A percentile compares a stretch with the other conserved stretches of the same genome.
Conservation (phyloP, 2,113 vertebrate genomes). For the Ctenodactylus gundi region DNA sequence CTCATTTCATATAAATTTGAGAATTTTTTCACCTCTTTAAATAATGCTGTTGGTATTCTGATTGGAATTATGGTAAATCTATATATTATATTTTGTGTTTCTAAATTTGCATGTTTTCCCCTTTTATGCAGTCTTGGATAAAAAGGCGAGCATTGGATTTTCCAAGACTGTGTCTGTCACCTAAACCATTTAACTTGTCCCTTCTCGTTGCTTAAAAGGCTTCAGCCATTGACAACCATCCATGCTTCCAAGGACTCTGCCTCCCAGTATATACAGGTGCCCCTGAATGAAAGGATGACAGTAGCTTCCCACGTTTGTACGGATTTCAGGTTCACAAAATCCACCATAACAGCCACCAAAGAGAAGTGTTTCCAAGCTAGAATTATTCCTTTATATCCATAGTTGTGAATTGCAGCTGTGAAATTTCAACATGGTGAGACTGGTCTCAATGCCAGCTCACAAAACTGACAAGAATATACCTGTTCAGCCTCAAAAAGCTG, state of each 20-base stretch:
- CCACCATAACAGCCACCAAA: background rate
- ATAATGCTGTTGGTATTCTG: too few relatives aligned
- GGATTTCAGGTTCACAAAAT: background rate
- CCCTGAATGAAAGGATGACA: background rate
- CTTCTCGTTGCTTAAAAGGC: background rate
- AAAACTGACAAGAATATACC: background rate
- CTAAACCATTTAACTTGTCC: background rate
- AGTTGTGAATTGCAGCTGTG: background rate
- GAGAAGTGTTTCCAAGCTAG: background rate
- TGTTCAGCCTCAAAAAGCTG: background rate
- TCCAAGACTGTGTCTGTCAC: background rate
- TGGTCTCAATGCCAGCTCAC: background rate
- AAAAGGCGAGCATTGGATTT: background rate
- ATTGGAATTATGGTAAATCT: too few relatives aligned
- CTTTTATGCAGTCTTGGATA: background rate
- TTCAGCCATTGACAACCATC: too few relatives aligned
- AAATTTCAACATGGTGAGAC: background rate
- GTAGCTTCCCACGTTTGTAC: background rate
- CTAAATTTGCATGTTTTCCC: background rate
- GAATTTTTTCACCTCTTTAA: too few relatives aligned
- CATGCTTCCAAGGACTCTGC: background rate
- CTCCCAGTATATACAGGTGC: background rate
- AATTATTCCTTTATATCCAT: background rate
- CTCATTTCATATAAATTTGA: too few relatives aligned
- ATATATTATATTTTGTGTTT: too few relatives aligned